Conservation (phyloP, 1,140 invertebrate species). For the Stegodyphus mimosarum region DNA sequence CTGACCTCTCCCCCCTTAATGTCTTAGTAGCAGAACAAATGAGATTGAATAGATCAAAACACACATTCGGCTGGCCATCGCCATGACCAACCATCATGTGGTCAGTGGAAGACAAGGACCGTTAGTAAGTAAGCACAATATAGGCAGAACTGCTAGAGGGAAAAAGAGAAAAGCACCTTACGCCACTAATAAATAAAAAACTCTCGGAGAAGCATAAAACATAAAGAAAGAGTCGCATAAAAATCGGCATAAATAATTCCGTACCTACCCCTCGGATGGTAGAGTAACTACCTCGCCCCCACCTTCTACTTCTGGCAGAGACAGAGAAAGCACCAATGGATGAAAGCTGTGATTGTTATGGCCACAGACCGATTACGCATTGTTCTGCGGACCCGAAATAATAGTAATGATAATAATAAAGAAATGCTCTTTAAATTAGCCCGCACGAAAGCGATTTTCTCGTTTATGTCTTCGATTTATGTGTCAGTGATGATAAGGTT, state of each 20-base stretch:
- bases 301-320: background rate
- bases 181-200: too few species aligned
- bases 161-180: background rate
- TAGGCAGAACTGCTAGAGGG: background rate
- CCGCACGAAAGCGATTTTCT: constrained; percentile 46
- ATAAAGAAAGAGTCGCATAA: constrained; percentile 30
- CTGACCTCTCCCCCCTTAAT: too few species aligned
- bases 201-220: background rate
- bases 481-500: constrained; percentile 60
- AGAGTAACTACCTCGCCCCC: background rate
- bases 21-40: too few species aligned
- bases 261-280: constrained; percentile 17
- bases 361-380: constrained; percentile 46
- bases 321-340: constrained; percentile 16
- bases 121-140: background rate
- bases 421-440: constrained; percentile 60
- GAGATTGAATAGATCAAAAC: too few species aligned
- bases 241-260: constrained; percentile 56
- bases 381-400: constrained; percentile 43
- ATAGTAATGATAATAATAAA: constrained; percentile 8
- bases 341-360: constrained; percentile 47
- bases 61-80: too few species aligned
- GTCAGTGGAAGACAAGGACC: background rate
- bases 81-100: too few species aligned
- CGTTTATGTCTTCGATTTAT: constrained; percentile 61